phyloP scores from a whole-genome alignment of 2,113 vertebrate species.

The Notechis scutatus region DNA sequence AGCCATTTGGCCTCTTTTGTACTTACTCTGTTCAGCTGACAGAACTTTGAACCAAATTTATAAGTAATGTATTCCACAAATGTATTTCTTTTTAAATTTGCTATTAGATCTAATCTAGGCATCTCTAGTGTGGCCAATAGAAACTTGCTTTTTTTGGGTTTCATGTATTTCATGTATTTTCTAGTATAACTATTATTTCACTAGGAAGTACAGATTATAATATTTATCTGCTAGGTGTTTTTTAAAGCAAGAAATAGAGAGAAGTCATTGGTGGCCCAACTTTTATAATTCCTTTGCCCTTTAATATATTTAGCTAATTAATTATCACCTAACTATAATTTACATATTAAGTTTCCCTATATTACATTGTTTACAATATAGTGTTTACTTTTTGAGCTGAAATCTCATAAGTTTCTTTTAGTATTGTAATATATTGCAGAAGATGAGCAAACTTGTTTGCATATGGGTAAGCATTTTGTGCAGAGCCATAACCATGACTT shows the following conservation, averaged over 20 bases:
- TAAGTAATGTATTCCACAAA: not conserved
- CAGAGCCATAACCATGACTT: conserved; percentile 11
- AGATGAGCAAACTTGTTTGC: conserved; percentile 32
- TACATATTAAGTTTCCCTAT: conserved; percentile 22
- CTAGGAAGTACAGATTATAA: not conserved
- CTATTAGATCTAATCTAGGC: not conserved
- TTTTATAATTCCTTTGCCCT: not conserved
- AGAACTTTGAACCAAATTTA: not conserved
- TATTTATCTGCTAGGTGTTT: not conserved
- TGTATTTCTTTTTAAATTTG: not conserved
- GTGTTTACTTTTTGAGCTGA: conserved; percentile 42
- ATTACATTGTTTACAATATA: conserved; percentile 9
- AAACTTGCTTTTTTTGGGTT: too few relatives aligned
- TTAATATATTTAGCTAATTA: not conserved
- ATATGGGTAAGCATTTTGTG: conserved; percentile 36
- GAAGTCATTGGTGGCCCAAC: too few relatives aligned
- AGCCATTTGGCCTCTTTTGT: not conserved
- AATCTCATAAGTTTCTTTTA: conserved; percentile 10
- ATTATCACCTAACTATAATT: conserved; percentile 28
- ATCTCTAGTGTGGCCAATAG: too few relatives aligned
- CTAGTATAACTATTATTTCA: not conserved
- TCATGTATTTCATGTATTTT: not conserved
- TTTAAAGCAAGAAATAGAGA: not conserved
- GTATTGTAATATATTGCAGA: conserved; percentile 41
- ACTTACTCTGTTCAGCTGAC: not conserved